Evolutionary conservation across 2,113 vertebrate species (phyloP), one percentile per base, ranked within the genome.

Genomic region (Coptodon bakossiorum): DNA sequence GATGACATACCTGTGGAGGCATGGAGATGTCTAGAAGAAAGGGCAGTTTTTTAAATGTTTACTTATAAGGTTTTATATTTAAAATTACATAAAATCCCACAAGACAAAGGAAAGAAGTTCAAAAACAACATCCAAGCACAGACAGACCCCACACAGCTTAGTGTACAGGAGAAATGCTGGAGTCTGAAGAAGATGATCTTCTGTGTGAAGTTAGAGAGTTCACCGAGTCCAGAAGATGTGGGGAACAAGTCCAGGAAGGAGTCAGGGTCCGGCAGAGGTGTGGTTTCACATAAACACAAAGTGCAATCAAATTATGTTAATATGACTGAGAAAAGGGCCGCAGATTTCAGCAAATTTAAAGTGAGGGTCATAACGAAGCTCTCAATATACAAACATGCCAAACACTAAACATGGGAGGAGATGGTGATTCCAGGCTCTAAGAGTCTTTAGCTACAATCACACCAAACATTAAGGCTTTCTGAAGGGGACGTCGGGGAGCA

Each of bases 191-290:
- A 36, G 31, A 66, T 0, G 61, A 12, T n/a, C 61, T 66, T 36
- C 31, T 36, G 61, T 66, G 31, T 66, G 31, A 66, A 66, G 61
- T 0, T 36, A 66, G 61, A 36, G 4, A 36, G 31, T n/a, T 66
- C 61, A 36, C 17, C 3, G 2, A 36, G 61, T 66, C 31, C 59
- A 36, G 29, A 34, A 61, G 59, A 61, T 10, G 57, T 19, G 29
- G 57, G 57, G 16, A 61, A 61, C 57, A 34, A 61, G 57, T 61
- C 59, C 59, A 63, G 59, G 2, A 63, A 63, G 31, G 17, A 12
- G 17, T n/a, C 31, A 5, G 31, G 9, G 17, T 63, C 59, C 0
- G 0, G 59, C 59, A 63, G 29, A 1, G 59, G 31, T 63, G 31
- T 63, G 27, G 59, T 63, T 63, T 63, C 31, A n/a, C 59, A 63